A percentile compares a stretch with the other conserved stretches of the same genome.
Conservation (phyloP, 2,888 invertebrate species). For the Xestobium rufovillosum region DNA sequence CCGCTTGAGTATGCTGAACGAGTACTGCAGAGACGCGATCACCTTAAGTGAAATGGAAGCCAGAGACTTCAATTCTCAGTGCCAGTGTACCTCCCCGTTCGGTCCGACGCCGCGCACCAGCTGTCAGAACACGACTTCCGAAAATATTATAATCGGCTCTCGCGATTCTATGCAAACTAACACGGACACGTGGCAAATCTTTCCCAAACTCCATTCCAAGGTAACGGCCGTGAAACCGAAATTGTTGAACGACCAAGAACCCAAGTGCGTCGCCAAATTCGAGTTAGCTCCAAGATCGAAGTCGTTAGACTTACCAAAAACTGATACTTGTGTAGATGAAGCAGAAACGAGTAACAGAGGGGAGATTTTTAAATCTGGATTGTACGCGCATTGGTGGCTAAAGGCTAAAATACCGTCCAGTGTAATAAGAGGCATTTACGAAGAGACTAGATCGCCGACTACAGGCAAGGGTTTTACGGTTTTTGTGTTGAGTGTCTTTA, state of each 20-base stretch:
- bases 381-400: slow-evolving; percentile 91
- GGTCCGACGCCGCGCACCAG: slow-evolving; percentile 65
- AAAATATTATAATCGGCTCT: slow-evolving; percentile 48
- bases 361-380: slow-evolving; percentile 65
- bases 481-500: slow-evolving; percentile 24
- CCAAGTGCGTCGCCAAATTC: slow-evolving; percentile 26
- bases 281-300: slow-evolving; percentile 30
- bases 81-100: slow-evolving; percentile 65
- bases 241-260: slow-evolving; percentile 12
- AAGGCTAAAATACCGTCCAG: slow-evolving; percentile 72
- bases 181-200: slow-evolving; percentile 45
- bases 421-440: slow-evolving; percentile 45
- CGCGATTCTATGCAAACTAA: slow-evolving; percentile 47
- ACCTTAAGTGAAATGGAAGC: slow-evolving; percentile 50
- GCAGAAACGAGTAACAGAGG: slow-evolving; percentile 16
- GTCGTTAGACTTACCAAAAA: slow-evolving; percentile 31
- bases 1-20: slow-evolving; percentile 21
- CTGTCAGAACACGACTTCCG: slow-evolving; percentile 52
- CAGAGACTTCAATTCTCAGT: slow-evolving; percentile 59
- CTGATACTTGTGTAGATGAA: slow-evolving; percentile 22
- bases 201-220: slow-evolving; percentile 47
- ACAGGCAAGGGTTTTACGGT: slow-evolving; percentile 44
- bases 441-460: slow-evolving; percentile 35
- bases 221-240: slow-evolving; percentile 38
- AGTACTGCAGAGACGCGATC: slow-evolving; percentile 33